These are phyloP conservation scores for Ctenochaetus hawaiiensis DNA, from an alignment of 2,797 vertebrate species.

Conservation along the genomic window DNA sequence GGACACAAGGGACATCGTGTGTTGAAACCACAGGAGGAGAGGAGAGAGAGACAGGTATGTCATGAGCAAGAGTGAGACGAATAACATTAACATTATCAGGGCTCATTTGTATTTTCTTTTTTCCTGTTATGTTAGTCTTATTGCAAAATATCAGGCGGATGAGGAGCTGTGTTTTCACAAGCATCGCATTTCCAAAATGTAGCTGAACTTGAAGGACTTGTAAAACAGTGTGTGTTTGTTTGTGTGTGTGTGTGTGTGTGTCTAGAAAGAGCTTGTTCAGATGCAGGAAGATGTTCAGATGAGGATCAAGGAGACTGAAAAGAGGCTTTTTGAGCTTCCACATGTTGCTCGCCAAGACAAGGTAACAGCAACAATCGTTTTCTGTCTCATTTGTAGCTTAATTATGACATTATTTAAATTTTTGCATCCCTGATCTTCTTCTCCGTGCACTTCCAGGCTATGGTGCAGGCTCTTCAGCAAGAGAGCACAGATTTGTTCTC, in stretches of 20 bases:
- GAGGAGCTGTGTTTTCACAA: constrained; percentile 3
- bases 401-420: not conserved
- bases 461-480: constrained; percentile 75
- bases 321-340: constrained; percentile 63
- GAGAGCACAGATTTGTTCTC: constrained; percentile 76
- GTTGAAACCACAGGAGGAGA: constrained; percentile 74
- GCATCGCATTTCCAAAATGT: constrained; percentile 24
- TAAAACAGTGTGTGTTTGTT: constrained; percentile 16
- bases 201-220: constrained; percentile 44
- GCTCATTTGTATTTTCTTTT: not conserved
- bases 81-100: not conserved
- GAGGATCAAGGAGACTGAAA: constrained; percentile 65
- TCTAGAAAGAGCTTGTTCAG: constrained; percentile 72
- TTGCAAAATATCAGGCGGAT: constrained; percentile 4
- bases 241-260: constrained; percentile 38
- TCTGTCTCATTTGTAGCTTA: not conserved
- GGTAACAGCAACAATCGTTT: constrained; percentile 33
- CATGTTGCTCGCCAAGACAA: constrained; percentile 69
- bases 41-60: constrained; percentile 78
- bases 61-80: not conserved
- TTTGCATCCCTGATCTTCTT: not conserved
- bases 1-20: constrained; percentile 82
- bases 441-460: constrained; percentile 57
- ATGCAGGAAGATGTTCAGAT: constrained; percentile 70
- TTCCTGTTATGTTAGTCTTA: not conserved